Evolutionary conservation across 64 coral and sea anemone genomes (phyloP).

Genomic region (Actinia equina): DNA sequence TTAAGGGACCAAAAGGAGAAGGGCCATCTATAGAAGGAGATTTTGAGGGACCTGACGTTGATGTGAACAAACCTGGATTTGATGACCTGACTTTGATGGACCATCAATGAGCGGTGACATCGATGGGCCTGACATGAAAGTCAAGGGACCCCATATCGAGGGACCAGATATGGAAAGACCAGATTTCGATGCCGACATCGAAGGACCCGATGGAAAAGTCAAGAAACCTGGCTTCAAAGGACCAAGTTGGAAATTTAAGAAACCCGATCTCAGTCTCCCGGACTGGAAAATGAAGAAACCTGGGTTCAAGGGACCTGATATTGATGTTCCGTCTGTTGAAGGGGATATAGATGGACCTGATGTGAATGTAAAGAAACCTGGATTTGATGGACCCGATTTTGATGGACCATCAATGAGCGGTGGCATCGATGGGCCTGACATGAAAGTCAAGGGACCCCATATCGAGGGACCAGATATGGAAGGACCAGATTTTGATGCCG

Average conservation of each 20-base stretch:
- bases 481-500: not conserved
- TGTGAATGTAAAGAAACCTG: not conserved
- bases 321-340: not conserved
- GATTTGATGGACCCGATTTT: not conserved
- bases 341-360: slow-evolving; percentile 4
- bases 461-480: not conserved
- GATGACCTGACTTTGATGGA: not conserved
- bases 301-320: not conserved
- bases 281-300: slow-evolving; percentile 6
- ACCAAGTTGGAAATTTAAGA: slow-evolving; percentile 26
- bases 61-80: not conserved
- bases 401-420: not conserved
- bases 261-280: slow-evolving; percentile 5
- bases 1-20: not conserved
- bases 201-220: not conserved
- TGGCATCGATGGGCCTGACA: slow-evolving; percentile 15
- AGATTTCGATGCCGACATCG: slow-evolving; percentile 12
- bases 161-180: slow-evolving; percentile 19
- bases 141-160: not conserved
- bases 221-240: slow-evolving; percentile 10
- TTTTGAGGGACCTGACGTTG: not conserved
- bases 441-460: not conserved
- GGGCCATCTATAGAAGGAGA: slow-evolving; percentile 1
- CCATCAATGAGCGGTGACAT: not conserved
- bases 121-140: not conserved